Base-by-base conservation (phyloP, 2,888 invertebrate genomes). In the Cephus nigrinus region DNA sequence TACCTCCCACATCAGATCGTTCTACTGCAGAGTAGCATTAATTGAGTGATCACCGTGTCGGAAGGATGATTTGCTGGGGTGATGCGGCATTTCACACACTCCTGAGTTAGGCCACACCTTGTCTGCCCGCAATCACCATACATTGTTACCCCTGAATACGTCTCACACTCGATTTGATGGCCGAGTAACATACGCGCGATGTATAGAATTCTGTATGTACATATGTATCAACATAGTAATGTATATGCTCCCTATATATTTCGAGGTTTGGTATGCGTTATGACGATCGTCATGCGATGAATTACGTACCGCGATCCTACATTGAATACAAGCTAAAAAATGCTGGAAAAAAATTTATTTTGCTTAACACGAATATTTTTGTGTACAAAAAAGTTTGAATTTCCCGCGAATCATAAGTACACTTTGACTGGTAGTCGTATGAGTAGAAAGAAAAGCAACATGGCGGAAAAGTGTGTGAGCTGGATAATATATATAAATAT, bases 1-100 rank as follows among this genome's bases (percentile, higher is more conserved):
- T 55, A 23, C 23, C 9, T 23, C 9, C 55, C 55, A 55, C 55
- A 23, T 55, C 0, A 23, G 23, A 55, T 23, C 4, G 15, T 15
- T 33, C 30, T 23, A 33, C 30, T n/a, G 75, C 12, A 33, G 68
- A 76, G 73, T 35, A 77, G 73, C 77, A 30, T 77, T 79, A 76
- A 79, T 80, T 77, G 77, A 80, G 76, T 73, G 78, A 80, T 80
- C 80, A 75, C 55, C 75, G 77, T 79, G 40, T 68, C 76, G 74
- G 79, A 79, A 79, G 74, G 77, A 73, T 80, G 79, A 80, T 80
- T 80, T 77, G 75, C 71, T 69, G 71, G 55, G 75, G 73, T 78
- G 78, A 78, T 76, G 73, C 68, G 72, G 78, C 78, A 76, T 69
- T 75, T 78, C 73, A 35, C 33, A 35, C 35, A 32, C 33, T 31